These are phyloP conservation scores for Taurulus bubalis DNA, from an alignment of 2,113 vertebrate genomes.

Conservation along the genomic window DNA sequence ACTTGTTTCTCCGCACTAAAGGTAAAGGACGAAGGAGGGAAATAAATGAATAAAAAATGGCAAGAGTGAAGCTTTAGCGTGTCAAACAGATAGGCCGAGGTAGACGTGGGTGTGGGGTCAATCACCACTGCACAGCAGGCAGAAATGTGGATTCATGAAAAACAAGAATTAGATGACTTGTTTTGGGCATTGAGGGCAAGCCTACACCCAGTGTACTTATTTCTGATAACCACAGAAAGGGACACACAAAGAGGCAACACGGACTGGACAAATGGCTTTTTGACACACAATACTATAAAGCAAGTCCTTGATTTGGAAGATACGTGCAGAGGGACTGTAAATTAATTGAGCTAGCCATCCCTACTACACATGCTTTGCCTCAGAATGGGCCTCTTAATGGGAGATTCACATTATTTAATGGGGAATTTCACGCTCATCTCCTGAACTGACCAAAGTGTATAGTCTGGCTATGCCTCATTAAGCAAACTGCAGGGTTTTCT, in stretches of 20 bases:
- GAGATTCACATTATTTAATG: slow-evolving; percentile 69
- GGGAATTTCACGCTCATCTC: slow-evolving; percentile 64
- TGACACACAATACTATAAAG: slow-evolving; percentile 44
- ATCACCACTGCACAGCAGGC: slow-evolving; percentile 50
- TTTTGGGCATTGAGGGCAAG: slow-evolving; percentile 48
- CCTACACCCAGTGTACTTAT: slow-evolving; percentile 33
- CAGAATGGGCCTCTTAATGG: slow-evolving; percentile 56
- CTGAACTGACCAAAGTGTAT: slow-evolving; percentile 70
- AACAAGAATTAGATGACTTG: slow-evolving; percentile 62
- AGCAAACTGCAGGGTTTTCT: slow-evolving; percentile 56
- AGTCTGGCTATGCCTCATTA: slow-evolving; percentile 70
- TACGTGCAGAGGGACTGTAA: slow-evolving; percentile 25
- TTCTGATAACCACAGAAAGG: slow-evolving; percentile 30
- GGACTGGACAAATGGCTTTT: slow-evolving; percentile 16
- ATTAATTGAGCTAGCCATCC: slow-evolving; percentile 55
- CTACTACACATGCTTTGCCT: slow-evolving; percentile 49
- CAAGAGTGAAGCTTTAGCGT: slow-evolving; percentile 56
- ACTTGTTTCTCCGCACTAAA: slow-evolving; percentile 67
- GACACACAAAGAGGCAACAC: slow-evolving; percentile 20
- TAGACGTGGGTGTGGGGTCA: slow-evolving; percentile 11
- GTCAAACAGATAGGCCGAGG: slow-evolving; percentile 46
- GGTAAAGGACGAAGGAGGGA: slow-evolving; percentile 30
- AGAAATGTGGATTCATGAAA: slow-evolving; percentile 21
- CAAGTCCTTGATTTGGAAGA: slow-evolving; percentile 30
- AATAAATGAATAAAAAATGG: background rate